phyloP scores from a whole-genome alignment of 2,113 vertebrate genomes.

The Coregonus clupeaformis region DNA sequence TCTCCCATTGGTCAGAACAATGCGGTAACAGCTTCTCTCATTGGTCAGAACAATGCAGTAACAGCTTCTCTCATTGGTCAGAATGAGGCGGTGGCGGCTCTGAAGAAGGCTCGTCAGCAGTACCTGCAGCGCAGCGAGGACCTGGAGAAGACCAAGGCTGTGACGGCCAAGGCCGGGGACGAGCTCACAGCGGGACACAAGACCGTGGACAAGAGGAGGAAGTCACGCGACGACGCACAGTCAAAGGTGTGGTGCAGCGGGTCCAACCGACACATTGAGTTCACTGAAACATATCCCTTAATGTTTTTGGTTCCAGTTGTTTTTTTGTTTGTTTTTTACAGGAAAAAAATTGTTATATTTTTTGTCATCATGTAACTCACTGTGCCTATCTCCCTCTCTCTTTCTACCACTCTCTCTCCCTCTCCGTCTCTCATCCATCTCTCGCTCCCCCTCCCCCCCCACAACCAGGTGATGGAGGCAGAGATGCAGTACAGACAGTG shows the following conservation, averaged over 20 bases:
- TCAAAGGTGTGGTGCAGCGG: constrained; percentile 72
- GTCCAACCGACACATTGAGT: background rate
- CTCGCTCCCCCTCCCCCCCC: background rate
- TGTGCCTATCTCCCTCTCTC: background rate
- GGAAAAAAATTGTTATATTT: background rate
- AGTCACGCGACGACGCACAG: constrained; percentile 85
- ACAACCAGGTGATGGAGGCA: constrained; percentile 76
- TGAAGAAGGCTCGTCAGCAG: constrained; percentile 85
- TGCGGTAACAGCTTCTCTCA: background rate
- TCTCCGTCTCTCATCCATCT: constrained; percentile 32
- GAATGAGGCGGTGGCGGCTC: constrained; percentile 76
- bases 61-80: constrained; percentile 44
- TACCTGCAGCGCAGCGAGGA: constrained; percentile 87
- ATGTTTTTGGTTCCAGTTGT: background rate
- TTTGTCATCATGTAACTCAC: background rate
- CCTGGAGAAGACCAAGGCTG: constrained; percentile 76
- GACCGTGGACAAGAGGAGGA: constrained; percentile 86
- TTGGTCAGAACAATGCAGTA: constrained; percentile 75
- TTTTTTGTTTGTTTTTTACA: no score
- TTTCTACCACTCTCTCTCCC: no score
- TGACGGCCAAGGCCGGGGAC: constrained; percentile 76
- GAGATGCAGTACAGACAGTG: constrained; percentile 76
- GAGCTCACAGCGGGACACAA: constrained; percentile 69
- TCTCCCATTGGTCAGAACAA: no score
- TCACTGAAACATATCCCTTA: background rate